Percentiles rank a stretch among this genome's conserved stretches.
These are phyloP conservation scores for rabbit (Oryctolagus cuniculus) DNA, from an alignment of 2,113 vertebrate species.

Conservation along the genomic window DNA sequence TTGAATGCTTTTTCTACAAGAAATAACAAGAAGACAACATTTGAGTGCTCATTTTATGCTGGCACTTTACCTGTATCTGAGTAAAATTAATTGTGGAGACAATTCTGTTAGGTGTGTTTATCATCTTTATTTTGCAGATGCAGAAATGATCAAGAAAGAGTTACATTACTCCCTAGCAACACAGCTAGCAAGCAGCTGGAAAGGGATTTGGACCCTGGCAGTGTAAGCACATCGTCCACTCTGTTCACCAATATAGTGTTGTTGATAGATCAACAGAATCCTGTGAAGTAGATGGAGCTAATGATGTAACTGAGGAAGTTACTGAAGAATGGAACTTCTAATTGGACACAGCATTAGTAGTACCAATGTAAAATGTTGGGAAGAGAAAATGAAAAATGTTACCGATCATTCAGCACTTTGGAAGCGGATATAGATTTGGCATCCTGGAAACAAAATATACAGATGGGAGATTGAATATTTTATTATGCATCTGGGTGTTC, in stretches of 20 bases:
- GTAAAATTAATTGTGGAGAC: neutral
- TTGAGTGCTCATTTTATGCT: neutral
- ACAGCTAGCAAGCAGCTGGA: neutral
- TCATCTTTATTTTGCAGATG: constrained; percentile 46
- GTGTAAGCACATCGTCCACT: neutral
- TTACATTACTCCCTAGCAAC: neutral
- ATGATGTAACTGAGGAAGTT: neutral
- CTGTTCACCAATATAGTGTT: neutral
- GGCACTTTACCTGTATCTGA: neutral
- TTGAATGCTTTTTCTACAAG: neutral
- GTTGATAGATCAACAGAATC: neutral
- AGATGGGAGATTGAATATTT: constrained; percentile 1
- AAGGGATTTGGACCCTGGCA: neutral
- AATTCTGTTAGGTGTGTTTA: neutral
- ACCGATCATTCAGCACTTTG: neutral
- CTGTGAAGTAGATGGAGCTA: neutral
- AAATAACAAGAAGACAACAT: neutral
- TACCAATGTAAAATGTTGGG: neutral
- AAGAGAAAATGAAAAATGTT: neutral
- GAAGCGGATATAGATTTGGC: neutral
- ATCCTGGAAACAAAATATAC: neutral
- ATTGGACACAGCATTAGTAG: neutral
- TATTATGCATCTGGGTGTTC: constrained; percentile 10
- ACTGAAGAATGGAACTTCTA: neutral
- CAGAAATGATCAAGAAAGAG: constrained; percentile 1